Base-by-base conservation (phyloP, 2,113 vertebrate species). In the Dicaeum eximium region DNA sequence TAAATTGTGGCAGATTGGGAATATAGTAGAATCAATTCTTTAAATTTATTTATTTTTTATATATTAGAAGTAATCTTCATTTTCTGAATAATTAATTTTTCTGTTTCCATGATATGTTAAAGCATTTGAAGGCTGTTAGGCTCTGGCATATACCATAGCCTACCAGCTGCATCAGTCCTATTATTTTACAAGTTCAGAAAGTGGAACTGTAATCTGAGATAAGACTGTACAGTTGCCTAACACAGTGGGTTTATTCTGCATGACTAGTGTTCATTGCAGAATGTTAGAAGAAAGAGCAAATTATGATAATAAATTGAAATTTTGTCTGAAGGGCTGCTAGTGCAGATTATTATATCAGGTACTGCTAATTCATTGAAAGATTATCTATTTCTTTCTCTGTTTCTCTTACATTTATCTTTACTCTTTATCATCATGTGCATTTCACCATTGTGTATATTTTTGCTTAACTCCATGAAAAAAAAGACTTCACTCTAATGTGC, bases 381-480 rank as follows among this genome's bases (percentile, higher is more conserved):
- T 7, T 80, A 64, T 30, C 58, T 71, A 5, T 95, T 92, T 71
- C 73, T 94, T 97, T 92, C 79, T 93, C 77, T 64, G 19, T 86
- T 94, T 89, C 50, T 30, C 28, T 80, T 77, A 19, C 35, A 37
- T 89, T 88, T 93, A 50, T 86, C 60, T 90, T 65, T 91, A 13
- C 45, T 81, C 44, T 83, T 31, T 88, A 56, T 79, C 65, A 81
- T 90, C 74, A 61, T 2, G 0, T 79, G 30, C 83, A 44, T 95
- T 94, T 94, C 65, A 92, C 60, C 31, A 47, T 82, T 93, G 80
- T 80, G 38, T 69, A 4, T 85, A 37, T 42, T 94, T 95, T 77
- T 83, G 44, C 61, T 90, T 92, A 71, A 75, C 28, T 48, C 57
- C 60, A 25, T 3, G 2, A 53, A 87, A 89, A 48, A 92, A 71